Evolutionary conservation across 2,113 vertebrate species (phyloP).

Genomic region (Callithrix jacchus): DNA sequence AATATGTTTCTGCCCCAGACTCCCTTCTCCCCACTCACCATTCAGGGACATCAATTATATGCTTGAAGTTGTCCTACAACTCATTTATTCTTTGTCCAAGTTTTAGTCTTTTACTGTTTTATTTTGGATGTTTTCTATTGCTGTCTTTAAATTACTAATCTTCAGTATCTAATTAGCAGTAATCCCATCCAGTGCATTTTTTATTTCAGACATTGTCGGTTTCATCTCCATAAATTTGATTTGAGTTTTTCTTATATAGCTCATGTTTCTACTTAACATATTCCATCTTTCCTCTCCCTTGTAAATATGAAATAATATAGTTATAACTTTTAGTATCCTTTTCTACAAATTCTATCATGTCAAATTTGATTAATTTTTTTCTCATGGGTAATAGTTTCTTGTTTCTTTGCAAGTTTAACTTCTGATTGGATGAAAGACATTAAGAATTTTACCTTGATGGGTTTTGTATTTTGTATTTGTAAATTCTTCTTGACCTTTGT

Average conservation of each 20-base stretch:
- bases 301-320: too few relatives aligned
- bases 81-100: not conserved
- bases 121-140: not conserved
- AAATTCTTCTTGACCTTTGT: not conserved
- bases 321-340: too few relatives aligned
- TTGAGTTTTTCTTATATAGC: not conserved
- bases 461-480: not conserved
- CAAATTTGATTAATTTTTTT: not conserved
- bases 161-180: not conserved
- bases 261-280: not conserved
- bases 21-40: not conserved
- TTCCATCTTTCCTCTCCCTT: not conserved
- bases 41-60: not conserved
- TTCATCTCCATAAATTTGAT: not conserved
- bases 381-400: not conserved
- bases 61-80: not conserved
- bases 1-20: not conserved
- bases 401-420: not conserved
- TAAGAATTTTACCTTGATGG: not conserved
- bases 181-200: not conserved
- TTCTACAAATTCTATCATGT: not conserved
- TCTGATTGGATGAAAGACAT: too few relatives aligned
- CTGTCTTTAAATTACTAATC: not conserved
- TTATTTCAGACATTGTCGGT: not conserved
- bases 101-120: not conserved